Conservation (phyloP, 2,888 invertebrate species). For the Plagodis pulveraria region DNA sequence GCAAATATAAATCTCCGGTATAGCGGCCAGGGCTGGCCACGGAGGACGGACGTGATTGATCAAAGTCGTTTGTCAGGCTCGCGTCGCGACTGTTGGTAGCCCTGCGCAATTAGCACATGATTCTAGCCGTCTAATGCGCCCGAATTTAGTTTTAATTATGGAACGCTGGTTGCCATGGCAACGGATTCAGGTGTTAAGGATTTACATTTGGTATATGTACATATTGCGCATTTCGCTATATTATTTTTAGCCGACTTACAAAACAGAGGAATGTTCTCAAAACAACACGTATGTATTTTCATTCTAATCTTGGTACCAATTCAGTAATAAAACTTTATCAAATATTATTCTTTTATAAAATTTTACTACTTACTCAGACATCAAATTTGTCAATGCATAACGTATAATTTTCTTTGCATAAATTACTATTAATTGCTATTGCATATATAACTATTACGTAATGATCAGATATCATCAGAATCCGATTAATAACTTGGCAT, state of each 20-base stretch:
- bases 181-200: slow-evolving; percentile 30
- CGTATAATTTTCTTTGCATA: too few species aligned
- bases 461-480: too few species aligned
- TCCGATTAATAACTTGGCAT: too few species aligned
- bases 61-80: slow-evolving; percentile 82
- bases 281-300: not conserved
- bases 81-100: slow-evolving; percentile 74
- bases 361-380: too few species aligned
- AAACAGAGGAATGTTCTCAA: not conserved
- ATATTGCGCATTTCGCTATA: slow-evolving; percentile 12
- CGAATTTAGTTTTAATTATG: slow-evolving; percentile 77
- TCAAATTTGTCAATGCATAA: too few species aligned
- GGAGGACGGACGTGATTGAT: slow-evolving; percentile 80
- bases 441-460: too few species aligned
- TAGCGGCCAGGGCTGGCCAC: slow-evolving; percentile 71
- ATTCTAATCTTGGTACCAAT: too few species aligned
- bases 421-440: too few species aligned
- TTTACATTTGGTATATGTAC: slow-evolving; percentile 20
- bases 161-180: slow-evolving; percentile 41
- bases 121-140: slow-evolving; percentile 75
- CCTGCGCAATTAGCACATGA: slow-evolving; percentile 79
- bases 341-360: too few species aligned
- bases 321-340: too few species aligned
- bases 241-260: not conserved
- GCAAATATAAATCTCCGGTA: slow-evolving; percentile 63